Percentiles rank a stretch among this genome's conserved stretches.
phyloP scores from a whole-genome alignment of 2,888 invertebrate species.

The Fissipunctia ypsillon region DNA sequence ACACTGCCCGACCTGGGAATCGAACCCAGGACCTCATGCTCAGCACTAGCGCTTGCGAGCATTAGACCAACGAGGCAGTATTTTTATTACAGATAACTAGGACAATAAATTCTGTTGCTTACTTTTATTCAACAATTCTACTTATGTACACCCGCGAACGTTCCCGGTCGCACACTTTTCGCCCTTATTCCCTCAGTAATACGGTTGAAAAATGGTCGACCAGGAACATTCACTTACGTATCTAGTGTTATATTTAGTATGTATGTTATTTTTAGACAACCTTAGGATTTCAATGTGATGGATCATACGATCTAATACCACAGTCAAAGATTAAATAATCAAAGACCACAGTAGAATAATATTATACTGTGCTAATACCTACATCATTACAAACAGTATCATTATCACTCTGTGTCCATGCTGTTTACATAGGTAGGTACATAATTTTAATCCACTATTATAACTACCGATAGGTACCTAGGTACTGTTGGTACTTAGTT shows the following conservation, averaged over 20 bases:
- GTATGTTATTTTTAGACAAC: slow-evolving; percentile 49
- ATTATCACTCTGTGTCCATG: slow-evolving; percentile 33
- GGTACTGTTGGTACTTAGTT: slow-evolving; percentile 9
- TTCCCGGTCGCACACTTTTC: no score
- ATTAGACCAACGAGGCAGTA: not conserved
- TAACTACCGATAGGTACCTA: slow-evolving; percentile 7
- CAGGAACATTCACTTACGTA: no score
- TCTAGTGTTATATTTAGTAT: no score
- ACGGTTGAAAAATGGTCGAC: no score
- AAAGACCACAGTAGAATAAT: no score
- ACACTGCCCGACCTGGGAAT: not conserved
- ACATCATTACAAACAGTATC: slow-evolving; percentile 33
- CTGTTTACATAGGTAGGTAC: slow-evolving; percentile 24
- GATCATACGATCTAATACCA: slow-evolving; percentile 36
- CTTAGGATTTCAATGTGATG: slow-evolving; percentile 40
- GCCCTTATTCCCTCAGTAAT: no score
- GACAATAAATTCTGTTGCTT: no score
- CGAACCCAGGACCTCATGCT: no score
- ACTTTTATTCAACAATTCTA: no score
- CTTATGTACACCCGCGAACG: no score
- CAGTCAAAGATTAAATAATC: no score
- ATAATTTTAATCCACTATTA: slow-evolving; percentile 21
- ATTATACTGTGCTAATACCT: no score
- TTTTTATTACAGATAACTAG: not conserved
- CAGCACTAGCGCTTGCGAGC: not conserved